Conservation (phyloP, 2,888 invertebrate genomes). For the Synanthedon myopaeformis region DNA sequence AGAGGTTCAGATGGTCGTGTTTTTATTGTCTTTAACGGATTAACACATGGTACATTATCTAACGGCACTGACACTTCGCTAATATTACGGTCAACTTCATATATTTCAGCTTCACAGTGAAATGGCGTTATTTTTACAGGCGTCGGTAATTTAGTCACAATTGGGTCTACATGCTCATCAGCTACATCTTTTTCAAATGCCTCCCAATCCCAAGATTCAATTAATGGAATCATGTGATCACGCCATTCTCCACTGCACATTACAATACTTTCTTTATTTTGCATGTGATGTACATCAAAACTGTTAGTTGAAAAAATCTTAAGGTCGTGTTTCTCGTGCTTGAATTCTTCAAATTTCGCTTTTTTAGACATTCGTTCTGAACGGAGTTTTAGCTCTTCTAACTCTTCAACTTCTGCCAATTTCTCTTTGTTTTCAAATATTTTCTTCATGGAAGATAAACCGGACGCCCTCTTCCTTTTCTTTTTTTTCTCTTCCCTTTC, state of each 20-base stretch:
- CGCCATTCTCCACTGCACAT: constrained; percentile 69
- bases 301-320: constrained; percentile 56
- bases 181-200: constrained; percentile 71
- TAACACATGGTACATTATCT: constrained; percentile 73
- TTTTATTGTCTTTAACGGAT: constrained; percentile 70
- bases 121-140: constrained; percentile 62
- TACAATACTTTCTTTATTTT: constrained; percentile 62
- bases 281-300: constrained; percentile 63
- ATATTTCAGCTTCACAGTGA: constrained; percentile 60
- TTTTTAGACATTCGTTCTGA: constrained; percentile 47
- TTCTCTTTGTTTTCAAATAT: constrained; percentile 84
- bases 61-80: constrained; percentile 67
- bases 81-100: constrained; percentile 62
- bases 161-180: constrained; percentile 58
- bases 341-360: constrained; percentile 49
- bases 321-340: constrained; percentile 58
- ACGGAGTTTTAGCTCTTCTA: constrained; percentile 67
- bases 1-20: constrained; percentile 56
- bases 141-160: constrained; percentile 50
- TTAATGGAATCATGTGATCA: constrained; percentile 73
- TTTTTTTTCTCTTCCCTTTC: constrained; percentile 67
- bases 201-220: constrained; percentile 75
- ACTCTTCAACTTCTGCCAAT: constrained; percentile 72
- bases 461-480: constrained; percentile 73
- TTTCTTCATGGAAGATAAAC: constrained; percentile 74